phyloP scores from a whole-genome alignment of 1,140 invertebrate genomes.

The Dinoponera quadriceps region DNA sequence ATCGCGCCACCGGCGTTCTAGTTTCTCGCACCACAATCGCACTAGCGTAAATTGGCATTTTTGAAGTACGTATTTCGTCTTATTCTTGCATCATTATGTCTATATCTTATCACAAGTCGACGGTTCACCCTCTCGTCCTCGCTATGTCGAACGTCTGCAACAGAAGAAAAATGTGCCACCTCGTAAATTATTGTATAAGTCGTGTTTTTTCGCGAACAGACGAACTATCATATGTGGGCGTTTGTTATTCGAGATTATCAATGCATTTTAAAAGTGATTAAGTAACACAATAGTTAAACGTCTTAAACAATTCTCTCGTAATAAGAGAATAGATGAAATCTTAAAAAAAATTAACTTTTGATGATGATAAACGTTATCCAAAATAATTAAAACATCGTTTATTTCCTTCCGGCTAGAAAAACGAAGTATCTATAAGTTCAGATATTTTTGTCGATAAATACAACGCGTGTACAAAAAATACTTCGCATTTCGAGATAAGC shows the following conservation, averaged over 20 bases:
- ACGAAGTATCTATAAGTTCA: conserved; percentile 1
- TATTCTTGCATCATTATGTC: conserved; percentile 82
- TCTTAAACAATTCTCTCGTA: no score
- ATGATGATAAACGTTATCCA: no score
- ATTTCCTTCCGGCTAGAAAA: neutral
- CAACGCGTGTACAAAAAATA: neutral
- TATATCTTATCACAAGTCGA: conserved; percentile 84
- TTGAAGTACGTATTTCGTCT: conserved; percentile 81
- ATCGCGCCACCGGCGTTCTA: conserved; percentile 36
- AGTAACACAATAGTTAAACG: neutral
- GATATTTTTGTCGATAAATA: neutral
- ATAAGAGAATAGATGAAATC: no score
- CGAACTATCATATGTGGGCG: neutral
- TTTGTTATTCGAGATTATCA: neutral
- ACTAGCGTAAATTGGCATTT: conserved; percentile 80
- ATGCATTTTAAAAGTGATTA: neutral
- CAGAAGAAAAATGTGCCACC: conserved; percentile 61
- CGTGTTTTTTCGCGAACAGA: neutral
- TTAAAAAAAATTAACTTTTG: no score
- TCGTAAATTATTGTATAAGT: conserved; percentile 13
- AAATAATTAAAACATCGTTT: neutral
- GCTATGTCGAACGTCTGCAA: conserved; percentile 78
- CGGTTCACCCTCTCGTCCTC: conserved; percentile 78
- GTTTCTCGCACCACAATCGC: conserved; percentile 75
- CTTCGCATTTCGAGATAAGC: neutral